Evolutionary conservation across 2,113 vertebrate genomes (phyloP).

Genomic region (Halcyon senegalensis): DNA sequence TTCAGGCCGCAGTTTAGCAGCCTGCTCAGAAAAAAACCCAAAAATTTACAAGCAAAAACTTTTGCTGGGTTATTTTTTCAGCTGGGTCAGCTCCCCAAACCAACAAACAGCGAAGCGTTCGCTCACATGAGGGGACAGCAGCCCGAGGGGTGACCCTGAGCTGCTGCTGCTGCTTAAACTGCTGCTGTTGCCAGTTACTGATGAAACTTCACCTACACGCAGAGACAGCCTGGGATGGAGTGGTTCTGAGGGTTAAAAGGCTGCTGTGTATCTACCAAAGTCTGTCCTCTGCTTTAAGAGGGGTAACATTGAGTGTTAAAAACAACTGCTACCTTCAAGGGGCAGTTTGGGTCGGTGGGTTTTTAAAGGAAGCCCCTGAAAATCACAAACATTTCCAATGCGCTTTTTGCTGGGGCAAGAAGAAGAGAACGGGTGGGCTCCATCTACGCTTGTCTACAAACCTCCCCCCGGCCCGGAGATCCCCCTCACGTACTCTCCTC

Average conservation of each 20-base stretch:
- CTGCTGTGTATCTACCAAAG: too few relatives aligned
- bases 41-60: not conserved
- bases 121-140: not conserved
- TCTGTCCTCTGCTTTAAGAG: too few relatives aligned
- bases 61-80: not conserved
- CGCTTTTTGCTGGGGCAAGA: not conserved
- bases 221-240: too few relatives aligned
- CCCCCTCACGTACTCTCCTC: constrained; percentile 85
- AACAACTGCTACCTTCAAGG: too few relatives aligned
- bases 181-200: too few relatives aligned
- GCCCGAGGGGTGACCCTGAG: not conserved
- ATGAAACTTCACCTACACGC: too few relatives aligned
- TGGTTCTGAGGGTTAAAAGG: too few relatives aligned
- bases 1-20: not conserved
- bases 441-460: not conserved
- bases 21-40: not conserved
- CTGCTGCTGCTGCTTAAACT: not conserved
- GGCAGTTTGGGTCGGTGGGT: too few relatives aligned
- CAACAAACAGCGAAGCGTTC: not conserved
- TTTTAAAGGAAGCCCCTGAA: not conserved
- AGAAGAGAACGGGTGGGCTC: not conserved
- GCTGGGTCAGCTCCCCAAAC: not conserved
- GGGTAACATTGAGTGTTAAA: too few relatives aligned
- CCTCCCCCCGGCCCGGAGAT: not conserved
- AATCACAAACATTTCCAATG: not conserved